Percentiles rank a stretch among this genome's conserved stretches.
phyloP scores from a whole-genome alignment of 2,888 invertebrate genomes.

The Acrobeloides nanus region DNA sequence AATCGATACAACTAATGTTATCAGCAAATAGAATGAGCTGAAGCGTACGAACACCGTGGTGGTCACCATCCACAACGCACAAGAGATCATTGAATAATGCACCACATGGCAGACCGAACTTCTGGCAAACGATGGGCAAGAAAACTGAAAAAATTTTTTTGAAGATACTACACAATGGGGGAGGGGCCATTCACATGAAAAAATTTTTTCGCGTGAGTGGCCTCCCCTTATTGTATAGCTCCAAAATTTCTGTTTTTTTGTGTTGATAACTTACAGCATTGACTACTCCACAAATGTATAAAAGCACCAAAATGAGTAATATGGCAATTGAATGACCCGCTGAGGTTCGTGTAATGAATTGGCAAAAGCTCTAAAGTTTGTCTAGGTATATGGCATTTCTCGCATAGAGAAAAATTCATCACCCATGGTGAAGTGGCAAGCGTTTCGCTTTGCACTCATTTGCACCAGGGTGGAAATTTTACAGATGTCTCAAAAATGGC shows the following conservation, averaged over 20 bases:
- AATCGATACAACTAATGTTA: conserved; percentile 22
- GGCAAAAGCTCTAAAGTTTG: conserved; percentile 43
- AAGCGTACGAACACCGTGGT: conserved; percentile 42
- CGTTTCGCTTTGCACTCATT: too few relatives aligned
- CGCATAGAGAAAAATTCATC: neutral
- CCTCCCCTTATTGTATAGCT: too few relatives aligned
- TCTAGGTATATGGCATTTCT: neutral
- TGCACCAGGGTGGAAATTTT: neutral
- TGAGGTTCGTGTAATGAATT: conserved; percentile 48
- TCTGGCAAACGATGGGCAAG: conserved; percentile 26
- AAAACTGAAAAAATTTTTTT: conserved; percentile 24
- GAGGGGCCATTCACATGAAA: too few relatives aligned
- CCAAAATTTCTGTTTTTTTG: conserved; percentile 2
- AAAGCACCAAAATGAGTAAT: conserved; percentile 39
- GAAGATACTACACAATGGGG: conserved; percentile 4
- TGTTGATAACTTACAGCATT: conserved; percentile 32
- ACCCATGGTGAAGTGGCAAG: too few relatives aligned
- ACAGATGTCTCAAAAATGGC: neutral
- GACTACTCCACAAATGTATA: conserved; percentile 49
- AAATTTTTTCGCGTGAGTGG: too few relatives aligned
- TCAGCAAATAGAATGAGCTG: conserved; percentile 21
- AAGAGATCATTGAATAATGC: conserved; percentile 44
- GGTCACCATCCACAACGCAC: conserved; percentile 47
- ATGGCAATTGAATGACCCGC: conserved; percentile 48
- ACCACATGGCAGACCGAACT: conserved; percentile 29